These are phyloP conservation scores for Buathra laborator DNA, from an alignment of 2,888 invertebrate genomes.

Conservation along the genomic window DNA sequence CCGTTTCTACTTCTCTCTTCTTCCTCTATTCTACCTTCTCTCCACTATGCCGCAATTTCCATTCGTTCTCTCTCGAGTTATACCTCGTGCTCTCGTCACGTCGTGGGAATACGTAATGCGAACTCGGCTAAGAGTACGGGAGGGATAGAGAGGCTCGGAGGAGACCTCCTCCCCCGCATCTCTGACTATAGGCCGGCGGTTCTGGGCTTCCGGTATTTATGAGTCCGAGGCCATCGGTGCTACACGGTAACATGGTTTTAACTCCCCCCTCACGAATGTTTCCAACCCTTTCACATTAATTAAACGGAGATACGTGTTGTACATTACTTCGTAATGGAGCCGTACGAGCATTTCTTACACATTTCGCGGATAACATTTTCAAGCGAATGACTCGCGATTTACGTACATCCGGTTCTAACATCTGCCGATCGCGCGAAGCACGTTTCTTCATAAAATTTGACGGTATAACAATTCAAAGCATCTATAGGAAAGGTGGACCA, in stretches of 20 bases:
- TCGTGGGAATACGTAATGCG: slow-evolving; percentile 78
- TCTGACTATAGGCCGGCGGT: slow-evolving; percentile 64
- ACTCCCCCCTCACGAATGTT: slow-evolving; percentile 6
- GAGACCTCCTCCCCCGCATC: background rate
- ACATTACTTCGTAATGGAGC: slow-evolving; percentile 1
- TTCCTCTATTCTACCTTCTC: slow-evolving; percentile 45
- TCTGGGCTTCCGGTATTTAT: slow-evolving; percentile 55
- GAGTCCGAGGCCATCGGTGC: slow-evolving; percentile 22
- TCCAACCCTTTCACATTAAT: slow-evolving; percentile 28
- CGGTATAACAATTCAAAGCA: too few relatives aligned
- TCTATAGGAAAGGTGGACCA: too few relatives aligned
- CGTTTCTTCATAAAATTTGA: background rate
- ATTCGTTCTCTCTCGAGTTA: slow-evolving; percentile 45
- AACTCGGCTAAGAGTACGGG: slow-evolving; percentile 31
- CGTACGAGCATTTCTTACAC: background rate
- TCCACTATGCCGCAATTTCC: slow-evolving; percentile 6
- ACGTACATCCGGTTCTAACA: background rate
- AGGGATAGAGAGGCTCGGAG: slow-evolving; percentile 17
- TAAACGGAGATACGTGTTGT: slow-evolving; percentile 31
- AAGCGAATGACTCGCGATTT: background rate
- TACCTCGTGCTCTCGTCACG: slow-evolving; percentile 70
- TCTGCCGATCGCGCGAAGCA: background rate
- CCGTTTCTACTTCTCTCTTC: slow-evolving; percentile 61
- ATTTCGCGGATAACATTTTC: background rate
- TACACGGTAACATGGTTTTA: slow-evolving; percentile 20